Evolutionary conservation across 1,140 invertebrate genomes (phyloP), one percentile per base, ranked within the genome.

Genomic region (Papilio machaon): DNA sequence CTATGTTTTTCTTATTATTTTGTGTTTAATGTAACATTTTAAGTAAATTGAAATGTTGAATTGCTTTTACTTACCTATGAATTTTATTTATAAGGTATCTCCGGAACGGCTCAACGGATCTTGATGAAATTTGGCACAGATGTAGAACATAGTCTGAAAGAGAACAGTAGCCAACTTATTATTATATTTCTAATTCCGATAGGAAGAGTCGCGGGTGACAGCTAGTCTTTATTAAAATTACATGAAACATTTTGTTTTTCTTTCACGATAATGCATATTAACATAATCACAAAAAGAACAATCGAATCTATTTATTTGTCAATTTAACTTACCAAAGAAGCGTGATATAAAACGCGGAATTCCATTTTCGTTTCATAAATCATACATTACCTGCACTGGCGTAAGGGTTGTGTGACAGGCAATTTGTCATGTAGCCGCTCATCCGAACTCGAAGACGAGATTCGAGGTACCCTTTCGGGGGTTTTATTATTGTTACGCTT

Each of bases 341-440:
- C 77, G 77, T 46, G 54, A 46, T 64, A 52, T 11, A 76, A 79
- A 79, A 79, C 70, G 60, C 38, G 43, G 74, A 79, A 87, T 89
- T 91, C 89, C 88, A 89, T 91, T 91, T 88, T 81, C 82, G 82
- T 79, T 64, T 85, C 87, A 92, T 93, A 93, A 93, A 93, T 93
- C 92, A 91, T 91, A 91, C 85, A 92, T 91, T 93, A 92, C 92
- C 92, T 92, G 92, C 85, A 86, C 85, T 83, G 82, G 82, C 73
- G 86, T 77, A 86, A 88, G 87, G 88, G 87, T 87, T 87, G 84
- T 80, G 83, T 82, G 90, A 91, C 91, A 92, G 89, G 91, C 91
- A 92, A 93, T 93, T 93, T 93, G 92, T 93, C 89, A 93, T 90
- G 80, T 73, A 86, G 79, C 85, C 90, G 84, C 84, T 91, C 88